Evolutionary conservation across 2,797 vertebrate genomes (phyloP).

Genomic region (Acrocephalus scirpaceus): DNA sequence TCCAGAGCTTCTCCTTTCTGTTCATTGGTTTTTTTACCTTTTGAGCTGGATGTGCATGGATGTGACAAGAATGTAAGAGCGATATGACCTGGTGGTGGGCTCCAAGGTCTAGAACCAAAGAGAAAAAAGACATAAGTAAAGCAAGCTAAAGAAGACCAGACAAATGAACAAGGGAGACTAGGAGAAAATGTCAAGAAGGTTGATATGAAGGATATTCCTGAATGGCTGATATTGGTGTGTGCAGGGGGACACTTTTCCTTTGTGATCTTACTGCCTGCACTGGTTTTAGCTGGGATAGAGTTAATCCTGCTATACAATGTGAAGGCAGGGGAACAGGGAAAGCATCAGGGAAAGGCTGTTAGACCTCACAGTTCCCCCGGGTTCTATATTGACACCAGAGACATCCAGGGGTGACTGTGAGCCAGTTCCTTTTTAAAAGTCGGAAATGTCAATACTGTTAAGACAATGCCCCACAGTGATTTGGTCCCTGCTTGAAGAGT

Average conservation of each 20-base stretch:
- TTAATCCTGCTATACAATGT: neutral
- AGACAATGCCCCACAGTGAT: constrained; percentile 20
- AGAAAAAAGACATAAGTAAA: neutral
- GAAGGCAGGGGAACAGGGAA: neutral
- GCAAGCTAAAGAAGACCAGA: neutral
- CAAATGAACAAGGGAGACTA: neutral
- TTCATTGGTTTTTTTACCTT: neutral
- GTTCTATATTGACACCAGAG: neutral
- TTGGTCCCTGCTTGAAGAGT: neutral
- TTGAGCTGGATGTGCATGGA: neutral
- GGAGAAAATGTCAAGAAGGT: neutral
- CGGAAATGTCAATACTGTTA: neutral
- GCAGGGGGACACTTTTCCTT: neutral
- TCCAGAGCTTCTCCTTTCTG: neutral
- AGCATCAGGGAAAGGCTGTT: neutral
- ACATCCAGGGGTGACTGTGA: neutral
- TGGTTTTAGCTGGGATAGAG: neutral
- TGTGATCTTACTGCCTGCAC: neutral
- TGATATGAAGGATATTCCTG: neutral
- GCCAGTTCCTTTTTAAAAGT: neutral
- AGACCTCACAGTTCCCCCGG: neutral
- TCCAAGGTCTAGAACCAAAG: neutral
- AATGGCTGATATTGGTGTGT: neutral
- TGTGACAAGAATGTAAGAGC: neutral
- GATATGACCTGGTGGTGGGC: neutral